A percentile compares a stretch with the other conserved stretches of the same genome.
These are phyloP conservation scores for Gari tellinella DNA, from an alignment of 2,888 invertebrate species.

Conservation along the genomic window DNA sequence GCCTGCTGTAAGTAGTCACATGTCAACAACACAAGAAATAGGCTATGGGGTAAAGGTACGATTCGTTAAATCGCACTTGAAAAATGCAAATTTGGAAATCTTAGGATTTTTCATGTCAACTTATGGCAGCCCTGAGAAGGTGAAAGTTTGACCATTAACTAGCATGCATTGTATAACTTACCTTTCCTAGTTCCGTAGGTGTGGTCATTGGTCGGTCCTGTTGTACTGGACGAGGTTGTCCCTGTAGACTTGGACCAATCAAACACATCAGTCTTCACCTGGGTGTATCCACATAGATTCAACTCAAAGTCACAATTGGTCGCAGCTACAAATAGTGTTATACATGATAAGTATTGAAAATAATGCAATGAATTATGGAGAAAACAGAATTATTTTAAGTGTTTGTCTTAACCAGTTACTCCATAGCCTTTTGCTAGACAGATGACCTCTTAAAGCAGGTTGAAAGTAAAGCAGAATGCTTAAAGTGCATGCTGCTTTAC, in stretches of 20 bases:
- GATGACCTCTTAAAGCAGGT: no score
- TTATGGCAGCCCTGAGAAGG: no score
- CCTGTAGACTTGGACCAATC: conserved; percentile 73
- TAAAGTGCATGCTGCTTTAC: no score
- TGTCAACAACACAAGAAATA: no score
- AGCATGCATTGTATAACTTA: no score
- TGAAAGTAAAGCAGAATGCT: no score
- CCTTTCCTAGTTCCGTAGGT: conserved; percentile 78
- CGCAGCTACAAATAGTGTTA: conserved; percentile 27
- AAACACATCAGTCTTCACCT: conserved; percentile 64
- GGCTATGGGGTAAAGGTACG: no score
- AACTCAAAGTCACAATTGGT: conserved; percentile 71
- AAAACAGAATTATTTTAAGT: conserved; percentile 4
- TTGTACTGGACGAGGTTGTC: conserved; percentile 58
- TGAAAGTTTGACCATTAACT: neutral
- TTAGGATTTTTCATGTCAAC: no score
- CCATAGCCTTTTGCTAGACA: neutral
- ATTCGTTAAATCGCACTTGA: no score
- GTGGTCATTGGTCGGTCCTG: conserved; percentile 79
- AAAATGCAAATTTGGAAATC: no score
- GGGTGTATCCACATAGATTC: conserved; percentile 63
- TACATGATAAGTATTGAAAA: conserved; percentile 2
- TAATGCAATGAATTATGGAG: conserved; percentile 9
- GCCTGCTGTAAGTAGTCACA: no score
- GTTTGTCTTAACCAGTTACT: neutral